Conservation (phyloP, 2,888 invertebrate genomes). For the Monoplex corrugatus region DNA sequence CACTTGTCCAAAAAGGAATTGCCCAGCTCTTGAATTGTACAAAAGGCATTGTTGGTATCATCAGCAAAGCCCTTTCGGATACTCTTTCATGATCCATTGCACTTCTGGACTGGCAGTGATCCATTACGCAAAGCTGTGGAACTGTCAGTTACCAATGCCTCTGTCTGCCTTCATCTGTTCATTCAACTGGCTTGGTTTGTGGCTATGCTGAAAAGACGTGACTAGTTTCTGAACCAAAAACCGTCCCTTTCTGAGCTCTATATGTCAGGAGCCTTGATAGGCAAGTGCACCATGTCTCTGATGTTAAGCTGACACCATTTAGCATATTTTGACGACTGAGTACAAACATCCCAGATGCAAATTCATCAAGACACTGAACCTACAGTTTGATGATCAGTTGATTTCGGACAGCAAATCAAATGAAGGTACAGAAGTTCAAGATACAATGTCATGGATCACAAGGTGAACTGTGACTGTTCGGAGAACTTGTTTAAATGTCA, state of each 20-base stretch:
- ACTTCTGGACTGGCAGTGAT: conserved; percentile 51
- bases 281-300: conserved; percentile 45
- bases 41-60: neutral
- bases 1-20: neutral
- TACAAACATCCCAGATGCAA: conserved; percentile 52
- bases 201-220: conserved; percentile 49
- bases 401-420: neutral
- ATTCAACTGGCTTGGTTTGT: conserved; percentile 57
- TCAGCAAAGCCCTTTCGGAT: conserved; percentile 15
- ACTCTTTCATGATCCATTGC: neutral
- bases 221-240: conserved; percentile 13
- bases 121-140: neutral
- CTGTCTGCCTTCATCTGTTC: conserved; percentile 49
- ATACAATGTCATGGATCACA: neutral
- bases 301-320: conserved; percentile 50
- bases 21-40: neutral
- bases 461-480: conserved; percentile 16
- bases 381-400: conserved; percentile 25
- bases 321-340: conserved; percentile 53
- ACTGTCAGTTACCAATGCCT: conserved; percentile 46
- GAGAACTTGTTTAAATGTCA: neutral
- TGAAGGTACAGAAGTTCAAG: neutral
- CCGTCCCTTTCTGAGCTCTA: neutral
- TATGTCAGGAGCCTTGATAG: neutral
- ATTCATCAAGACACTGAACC: conserved; percentile 33